Evolutionary conservation across 1,140 invertebrate species (phyloP).

Genomic region (Cyphomyrmex costatus): DNA sequence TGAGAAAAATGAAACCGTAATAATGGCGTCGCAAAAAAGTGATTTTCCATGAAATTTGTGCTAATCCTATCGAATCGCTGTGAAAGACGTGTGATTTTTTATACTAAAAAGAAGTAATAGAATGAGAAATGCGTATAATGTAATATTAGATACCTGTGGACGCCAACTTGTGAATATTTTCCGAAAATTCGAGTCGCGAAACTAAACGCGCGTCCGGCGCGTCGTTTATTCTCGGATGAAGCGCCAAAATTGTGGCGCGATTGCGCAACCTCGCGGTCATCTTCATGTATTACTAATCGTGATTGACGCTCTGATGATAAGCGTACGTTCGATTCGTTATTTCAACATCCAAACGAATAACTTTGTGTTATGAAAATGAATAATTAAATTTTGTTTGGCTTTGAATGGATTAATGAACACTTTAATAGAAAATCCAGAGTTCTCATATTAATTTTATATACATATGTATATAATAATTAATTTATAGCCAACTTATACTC

Average conservation of each 20-base stretch:
- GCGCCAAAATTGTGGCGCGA: not conserved
- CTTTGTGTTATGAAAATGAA: not conserved
- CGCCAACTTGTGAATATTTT: not conserved
- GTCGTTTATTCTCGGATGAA: not conserved
- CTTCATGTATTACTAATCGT: not conserved
- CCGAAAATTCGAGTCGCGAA: not conserved
- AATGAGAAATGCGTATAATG: not conserved
- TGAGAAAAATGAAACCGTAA: not conserved
- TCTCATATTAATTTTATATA: not conserved
- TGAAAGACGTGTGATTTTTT: not conserved
- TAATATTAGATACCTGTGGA: not conserved
- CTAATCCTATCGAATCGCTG: not conserved
- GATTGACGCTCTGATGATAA: not conserved
- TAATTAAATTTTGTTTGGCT: not conserved
- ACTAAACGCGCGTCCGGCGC: not conserved
- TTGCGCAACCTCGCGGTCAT: not conserved
- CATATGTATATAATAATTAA: not conserved
- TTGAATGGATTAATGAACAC: not conserved
- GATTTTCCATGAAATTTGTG: not conserved
- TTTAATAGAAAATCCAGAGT: not conserved
- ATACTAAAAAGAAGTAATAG: not conserved
- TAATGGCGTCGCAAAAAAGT: not conserved
- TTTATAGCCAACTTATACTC: not conserved
- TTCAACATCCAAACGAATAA: not conserved
- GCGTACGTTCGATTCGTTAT: not conserved